Evolutionary conservation across 2,113 vertebrate species (phyloP), one percentile per base, ranked within the genome.

Genomic region (Syrmaticus mikado): DNA sequence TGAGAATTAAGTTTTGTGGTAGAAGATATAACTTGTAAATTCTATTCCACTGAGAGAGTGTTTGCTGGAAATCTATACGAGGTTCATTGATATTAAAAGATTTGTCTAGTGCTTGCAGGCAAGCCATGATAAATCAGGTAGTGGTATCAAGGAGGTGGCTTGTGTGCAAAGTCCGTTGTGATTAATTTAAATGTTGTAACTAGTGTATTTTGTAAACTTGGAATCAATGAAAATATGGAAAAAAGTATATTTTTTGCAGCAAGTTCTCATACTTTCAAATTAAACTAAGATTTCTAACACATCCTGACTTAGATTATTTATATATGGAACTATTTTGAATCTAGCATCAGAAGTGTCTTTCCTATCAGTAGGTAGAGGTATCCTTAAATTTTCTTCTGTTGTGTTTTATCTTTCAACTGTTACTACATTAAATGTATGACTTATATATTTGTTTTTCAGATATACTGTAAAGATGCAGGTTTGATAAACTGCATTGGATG

Each of bases 241-340:
- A 52, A 50, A 27, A 28, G 21, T 0, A 8, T 71, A 0, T 74
- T 64, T 74, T 66, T 0, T 73, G n/a, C 11, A 27, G 36, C 13
- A 50, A 48, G 11, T 68, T 68, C 28, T 82, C 7, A 13, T 10
- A 3, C 36, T 60, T 91, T 41, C 8, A 13, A 84, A 43, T 16
- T 72, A 25, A 77, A 68, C 21, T 18, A 40, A 83, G 22, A 15
- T 67, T 45, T 92, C 14, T 72, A 64, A 27, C 12, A 48, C 65
- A 48, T 57, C 68, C 34, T 34, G 40, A 61, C 4, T 64, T 68
- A 22, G 4, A 4, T 50, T 15, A 14, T 18, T 60, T 40, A 2
- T 32, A 27, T 83, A 2, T n/a, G 32, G 24, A 41, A 11, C 14
- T 73, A 21, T 65, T 43, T 45, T 48, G 82, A 82, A 36, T 45